Conservation (phyloP, 2,888 invertebrate genomes). For the Frankliniella fusca region DNA sequence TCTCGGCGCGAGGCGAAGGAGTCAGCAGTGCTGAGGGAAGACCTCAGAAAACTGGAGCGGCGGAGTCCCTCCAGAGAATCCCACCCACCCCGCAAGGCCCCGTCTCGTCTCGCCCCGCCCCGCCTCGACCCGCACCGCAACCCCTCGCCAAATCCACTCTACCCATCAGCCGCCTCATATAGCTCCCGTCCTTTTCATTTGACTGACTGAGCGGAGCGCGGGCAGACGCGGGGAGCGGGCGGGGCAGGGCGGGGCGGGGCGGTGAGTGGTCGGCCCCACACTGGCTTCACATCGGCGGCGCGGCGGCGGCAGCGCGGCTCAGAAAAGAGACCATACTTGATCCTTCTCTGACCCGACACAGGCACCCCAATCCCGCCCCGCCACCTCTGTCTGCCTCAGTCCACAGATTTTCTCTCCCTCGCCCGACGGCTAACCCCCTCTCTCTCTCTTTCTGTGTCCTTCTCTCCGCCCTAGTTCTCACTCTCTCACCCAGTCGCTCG, state of each 20-base stretch:
- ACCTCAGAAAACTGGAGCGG: no score
- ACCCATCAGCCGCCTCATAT: background rate
- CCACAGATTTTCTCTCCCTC: no score
- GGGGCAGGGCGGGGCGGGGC: background rate
- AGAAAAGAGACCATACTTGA: background rate
- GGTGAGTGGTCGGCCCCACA: background rate
- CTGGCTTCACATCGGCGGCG: no score
- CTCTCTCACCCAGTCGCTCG: no score
- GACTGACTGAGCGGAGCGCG: background rate
- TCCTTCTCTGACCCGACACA: background rate
- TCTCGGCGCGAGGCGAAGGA: no score
- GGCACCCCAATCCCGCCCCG: background rate
- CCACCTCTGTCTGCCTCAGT: background rate
- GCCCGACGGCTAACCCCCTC: no score
- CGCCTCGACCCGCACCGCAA: conserved; percentile 3
- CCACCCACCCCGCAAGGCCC: no score
- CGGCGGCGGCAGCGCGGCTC: background rate
- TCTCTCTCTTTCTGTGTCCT: no score
- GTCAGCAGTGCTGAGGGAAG: no score
- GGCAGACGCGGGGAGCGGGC: background rate
- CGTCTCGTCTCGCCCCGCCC: background rate
- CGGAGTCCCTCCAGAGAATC: background rate
- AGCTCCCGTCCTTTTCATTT: background rate
- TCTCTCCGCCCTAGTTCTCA: no score
- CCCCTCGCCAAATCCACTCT: background rate